These are phyloP conservation scores for Drosophila baimaii DNA, from an alignment of 1,140 invertebrate species.

Conservation along the genomic window DNA sequence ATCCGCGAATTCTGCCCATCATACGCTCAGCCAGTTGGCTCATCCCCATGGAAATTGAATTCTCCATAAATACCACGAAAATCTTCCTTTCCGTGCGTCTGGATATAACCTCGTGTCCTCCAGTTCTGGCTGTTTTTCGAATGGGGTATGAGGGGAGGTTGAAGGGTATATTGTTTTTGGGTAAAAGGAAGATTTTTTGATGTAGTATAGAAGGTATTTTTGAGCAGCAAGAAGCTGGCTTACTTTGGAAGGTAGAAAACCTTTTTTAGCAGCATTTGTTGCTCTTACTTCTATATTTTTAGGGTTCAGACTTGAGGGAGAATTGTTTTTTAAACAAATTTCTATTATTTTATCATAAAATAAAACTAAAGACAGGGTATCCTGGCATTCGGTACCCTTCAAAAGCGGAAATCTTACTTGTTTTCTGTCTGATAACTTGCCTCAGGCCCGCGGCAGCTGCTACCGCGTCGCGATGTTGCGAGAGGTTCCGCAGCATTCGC, in stretches of 20 bases:
- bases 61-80: conserved; percentile 47
- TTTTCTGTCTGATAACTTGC: conserved; percentile 32
- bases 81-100: conserved; percentile 7
- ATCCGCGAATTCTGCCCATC: conserved; percentile 17
- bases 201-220: not conserved
- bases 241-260: too few relatives aligned
- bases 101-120: not conserved
- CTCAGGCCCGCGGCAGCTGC: conserved; percentile 26
- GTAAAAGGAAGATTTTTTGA: not conserved
- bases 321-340: not conserved
- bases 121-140: conserved; percentile 4
- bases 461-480: conserved; percentile 5
- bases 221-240: fast-evolving
- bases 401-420: not conserved
- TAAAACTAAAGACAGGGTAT: too few relatives aligned
- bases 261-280: not conserved
- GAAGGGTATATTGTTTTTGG: not conserved
- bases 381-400: not conserved
- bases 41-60: conserved; percentile 49
- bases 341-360: too few relatives aligned
- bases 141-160: too few relatives aligned
- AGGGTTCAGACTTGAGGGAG: too few relatives aligned
- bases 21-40: conserved; percentile 9
- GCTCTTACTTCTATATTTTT: not conserved
- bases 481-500: not conserved